A percentile compares a stretch with the other conserved stretches of the same genome.
phyloP scores from a whole-genome alignment of 2,113 vertebrate genomes.

The Sakesphorus luctuosus region DNA sequence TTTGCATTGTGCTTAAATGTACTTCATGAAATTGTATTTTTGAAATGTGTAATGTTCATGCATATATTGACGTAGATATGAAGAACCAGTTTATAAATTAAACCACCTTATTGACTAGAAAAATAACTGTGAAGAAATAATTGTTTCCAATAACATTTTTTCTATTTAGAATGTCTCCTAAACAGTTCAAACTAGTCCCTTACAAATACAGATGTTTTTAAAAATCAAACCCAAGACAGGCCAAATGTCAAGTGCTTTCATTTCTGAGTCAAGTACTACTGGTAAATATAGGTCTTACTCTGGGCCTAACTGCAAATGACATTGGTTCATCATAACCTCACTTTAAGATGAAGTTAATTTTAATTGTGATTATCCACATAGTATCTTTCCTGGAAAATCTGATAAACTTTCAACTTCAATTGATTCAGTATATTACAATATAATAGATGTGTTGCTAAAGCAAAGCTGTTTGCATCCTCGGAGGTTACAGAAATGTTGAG shows the following conservation, averaged over 20 bases:
- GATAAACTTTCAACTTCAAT: background rate
- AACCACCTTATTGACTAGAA: background rate
- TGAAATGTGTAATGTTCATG: background rate
- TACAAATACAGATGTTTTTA: background rate
- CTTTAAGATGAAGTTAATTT: background rate
- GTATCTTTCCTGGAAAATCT: background rate
- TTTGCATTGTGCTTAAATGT: background rate
- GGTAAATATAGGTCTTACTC: background rate
- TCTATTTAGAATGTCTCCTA: background rate
- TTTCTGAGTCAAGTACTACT: background rate
- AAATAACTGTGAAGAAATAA: background rate
- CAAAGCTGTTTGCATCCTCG: background rate
- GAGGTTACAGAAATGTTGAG: background rate
- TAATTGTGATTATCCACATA: background rate
- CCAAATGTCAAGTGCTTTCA: rapidly evolving
- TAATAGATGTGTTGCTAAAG: background rate
- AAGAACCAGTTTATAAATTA: background rate
- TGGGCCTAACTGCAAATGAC: background rate
- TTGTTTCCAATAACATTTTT: background rate
- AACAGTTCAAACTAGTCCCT: background rate
- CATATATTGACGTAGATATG: background rate
- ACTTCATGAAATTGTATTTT: background rate
- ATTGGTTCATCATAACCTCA: background rate
- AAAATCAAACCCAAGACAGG: background rate
- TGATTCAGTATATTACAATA: background rate